Base-by-base conservation (phyloP, 2,888 invertebrate species). In the Fragum fragum region DNA sequence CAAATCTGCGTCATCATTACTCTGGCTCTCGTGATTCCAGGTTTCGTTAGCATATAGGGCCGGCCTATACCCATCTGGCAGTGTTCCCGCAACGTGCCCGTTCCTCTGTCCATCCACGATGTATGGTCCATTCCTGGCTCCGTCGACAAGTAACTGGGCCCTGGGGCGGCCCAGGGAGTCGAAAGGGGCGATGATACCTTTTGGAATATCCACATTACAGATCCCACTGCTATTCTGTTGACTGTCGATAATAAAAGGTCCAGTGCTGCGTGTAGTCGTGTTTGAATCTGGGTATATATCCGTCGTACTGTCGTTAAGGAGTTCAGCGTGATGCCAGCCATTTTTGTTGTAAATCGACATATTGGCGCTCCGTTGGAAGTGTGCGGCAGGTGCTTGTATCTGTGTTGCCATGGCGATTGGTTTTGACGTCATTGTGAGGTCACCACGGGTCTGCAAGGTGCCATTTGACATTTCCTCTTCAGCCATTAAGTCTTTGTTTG, bases 341-440 rank as follows among this genome's bases (percentile, higher is more conserved):
- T 74, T 79, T 66, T 83, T 83, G 66, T 83, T 77, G 39, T 83
- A 83, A 21, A 83, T 74, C 7, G 83, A 69, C 6, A 83, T 18
- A 26, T 83, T 79, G 0, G 76, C n/a, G 66, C 11, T 77, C 42
- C 21, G 73, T 61, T n/a, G 63, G 32, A 11, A 42, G 63, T 42
- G 61, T 47, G 29, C 32, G 7, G 39, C 36, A 29, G 28, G 63
- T 26, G 3, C 52, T 9, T 66, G 77, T n/a, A 70, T 70, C 16
- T 70, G 76, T 5, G 57, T 61, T 18, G 57, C 55, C 11, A 69
- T 63, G 21, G 61, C 28, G 26, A 28, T 28, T 7, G 61, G 61
- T 23, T 57, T 23, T 28, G 71, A 68, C 1, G 72, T 69, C 18
- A 66, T 73, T 29, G 70, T 73, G 28, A 61, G 61, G 28, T 75